Evolutionary conservation across 1,140 invertebrate genomes (phyloP), one percentile per base, ranked within the genome.

Genomic region (Xylocopa sonorina): DNA sequence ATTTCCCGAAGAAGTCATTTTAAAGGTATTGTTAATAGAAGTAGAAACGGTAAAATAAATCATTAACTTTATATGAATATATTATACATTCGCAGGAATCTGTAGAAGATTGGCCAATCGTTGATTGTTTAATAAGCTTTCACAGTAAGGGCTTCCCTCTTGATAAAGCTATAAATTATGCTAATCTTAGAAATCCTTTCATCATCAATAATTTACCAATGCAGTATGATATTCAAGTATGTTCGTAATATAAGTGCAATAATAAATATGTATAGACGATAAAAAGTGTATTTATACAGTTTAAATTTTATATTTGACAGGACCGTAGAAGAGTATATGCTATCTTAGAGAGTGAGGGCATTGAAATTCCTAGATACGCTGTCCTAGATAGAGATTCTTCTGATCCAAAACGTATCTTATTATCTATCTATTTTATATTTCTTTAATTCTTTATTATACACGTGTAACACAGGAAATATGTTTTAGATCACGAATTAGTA

Each of bases 181-280:
- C 98, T 43, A 96, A 97, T 89, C 93, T 99, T 62, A 94, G 98
- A 71, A 97, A 98, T 92, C 99, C 99, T 0, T 99, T 99, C 92
- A 97, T 99, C 71, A 98, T 99, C 68, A 99, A 99, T 92, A 99
- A 99, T 94, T 95, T 99, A 76, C 97, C 98, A 85, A 99, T 99
- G 96, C 99, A 99, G 91, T 99, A 98, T 93, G 98, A 98, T 90
- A 97, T 99, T 77, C 97, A 98, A 94, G 96, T 95, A 93, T 87
- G 50, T 57, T 41, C 1, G n/a, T n/a, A 1, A 10, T 2, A n/a
- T 24, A 24, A 60, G 57, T 50, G 27, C 3, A n/a, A n/a, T 24
- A 10, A 7, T 3, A 58, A 57, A 72, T 57, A 63, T 60, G 34
- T 14, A n/a, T 60, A 41, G 34, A 34, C 14, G 46, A n/a, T 27